Evolutionary conservation across 2,888 invertebrate genomes (phyloP), one percentile per base, ranked within the genome.

Genomic region (Nemotelus pantherinus): DNA sequence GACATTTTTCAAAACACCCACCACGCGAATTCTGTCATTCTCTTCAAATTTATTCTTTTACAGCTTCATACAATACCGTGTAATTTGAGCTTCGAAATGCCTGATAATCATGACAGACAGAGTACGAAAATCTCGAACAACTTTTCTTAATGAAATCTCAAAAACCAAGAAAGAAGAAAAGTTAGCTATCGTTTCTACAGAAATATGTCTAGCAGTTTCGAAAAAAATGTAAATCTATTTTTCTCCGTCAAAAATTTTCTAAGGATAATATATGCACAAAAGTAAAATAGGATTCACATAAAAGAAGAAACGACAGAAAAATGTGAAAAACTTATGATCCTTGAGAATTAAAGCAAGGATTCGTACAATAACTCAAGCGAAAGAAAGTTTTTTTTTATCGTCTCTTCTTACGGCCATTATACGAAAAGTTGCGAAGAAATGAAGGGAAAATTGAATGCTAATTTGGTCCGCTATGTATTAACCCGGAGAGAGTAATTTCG

Each of bases 401-500:
- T 72, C 47, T 39, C 55, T 43, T 55, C 55, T 70, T 70, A 25
- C 50, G 44, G 39, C 70, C 55, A 70, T 70, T 48, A 74, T 74
- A 63, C n/a, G 63, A 60, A 74, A 74, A 74, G 74, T 74, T 63
- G 48, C 10, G 43, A 74, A 74, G 74, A 74, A 74, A 74, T 63
- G 63, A 63, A 60, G 74, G 63, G 60, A 74, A 74, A 74, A 74
- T 74, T 74, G 74, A 74, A 74, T 74, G 74, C 74, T 74, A 74
- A 74, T 74, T 74, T 60, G 74, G 74, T 74, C 74, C 74, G 63
- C 48, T 74, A 53, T 74, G 50, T 60, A 74, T 74, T 74, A 74
- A 74, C 74, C 74, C 74, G 63, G 63, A 60, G 74, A 74, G 74
- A 74, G 63, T 74, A 55, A 74, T 74, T 74, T 74, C 48, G 60